phyloP scores from a whole-genome alignment of 1,140 invertebrate genomes.

The Drosophila sp. region DNA sequence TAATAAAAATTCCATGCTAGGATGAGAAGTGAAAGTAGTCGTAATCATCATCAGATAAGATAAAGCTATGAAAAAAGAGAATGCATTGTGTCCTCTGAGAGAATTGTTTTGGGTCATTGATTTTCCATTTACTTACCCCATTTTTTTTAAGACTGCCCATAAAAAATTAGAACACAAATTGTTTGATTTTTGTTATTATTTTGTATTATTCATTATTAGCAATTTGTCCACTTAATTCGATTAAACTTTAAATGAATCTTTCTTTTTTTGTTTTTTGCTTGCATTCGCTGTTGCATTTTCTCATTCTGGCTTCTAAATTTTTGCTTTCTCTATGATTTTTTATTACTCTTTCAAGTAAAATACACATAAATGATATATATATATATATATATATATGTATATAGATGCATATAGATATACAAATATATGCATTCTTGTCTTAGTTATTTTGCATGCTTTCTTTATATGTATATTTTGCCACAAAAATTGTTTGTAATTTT shows the following conservation, averaged over 20 bases:
- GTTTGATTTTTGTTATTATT: slow-evolving; percentile 70
- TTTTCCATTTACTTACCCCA: not conserved
- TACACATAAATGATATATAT: slow-evolving; percentile 69
- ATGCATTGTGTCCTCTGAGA: no score
- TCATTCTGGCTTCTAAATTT: slow-evolving; percentile 22
- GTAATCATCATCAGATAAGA: no score
- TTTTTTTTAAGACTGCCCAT: not conserved
- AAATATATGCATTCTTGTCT: slow-evolving; percentile 49
- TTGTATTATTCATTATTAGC: slow-evolving; percentile 67
- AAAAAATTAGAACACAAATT: slow-evolving; percentile 6
- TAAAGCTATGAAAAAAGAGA: no score
- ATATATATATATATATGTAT: slow-evolving; percentile 34
- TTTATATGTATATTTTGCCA: slow-evolving; percentile 44
- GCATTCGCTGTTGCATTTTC: slow-evolving; percentile 19
- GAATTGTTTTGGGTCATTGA: not conserved
- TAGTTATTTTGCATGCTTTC: slow-evolving; percentile 55
- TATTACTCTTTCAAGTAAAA: slow-evolving; percentile 65
- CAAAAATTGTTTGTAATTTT: slow-evolving; percentile 54
- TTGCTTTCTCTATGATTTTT: slow-evolving; percentile 24
- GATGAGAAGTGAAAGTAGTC: no score
- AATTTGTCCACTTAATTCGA: slow-evolving; percentile 78
- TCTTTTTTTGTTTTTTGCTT: slow-evolving; percentile 36
- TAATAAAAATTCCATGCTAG: no score
- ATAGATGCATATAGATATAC: slow-evolving; percentile 40
- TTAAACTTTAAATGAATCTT: slow-evolving; percentile 62